Evolutionary conservation across 2,888 invertebrate genomes (phyloP).

Genomic region (Drepana falcataria): DNA sequence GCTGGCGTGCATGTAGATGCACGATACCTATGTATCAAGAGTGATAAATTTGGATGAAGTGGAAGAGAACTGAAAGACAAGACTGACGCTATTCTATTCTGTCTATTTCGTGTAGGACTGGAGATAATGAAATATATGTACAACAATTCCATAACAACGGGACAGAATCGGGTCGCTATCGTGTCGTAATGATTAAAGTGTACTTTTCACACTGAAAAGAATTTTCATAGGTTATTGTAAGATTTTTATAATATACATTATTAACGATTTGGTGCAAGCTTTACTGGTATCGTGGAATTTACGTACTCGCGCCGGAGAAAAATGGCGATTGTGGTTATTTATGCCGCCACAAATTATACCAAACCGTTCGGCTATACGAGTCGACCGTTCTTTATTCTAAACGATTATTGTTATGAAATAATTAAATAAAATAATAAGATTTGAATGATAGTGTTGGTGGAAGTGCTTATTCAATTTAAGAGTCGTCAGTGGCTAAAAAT

Average conservation of each 20-base stretch:
- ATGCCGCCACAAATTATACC: slow-evolving; percentile 13
- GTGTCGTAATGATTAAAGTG: slow-evolving; percentile 27
- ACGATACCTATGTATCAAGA: too few relatives aligned
- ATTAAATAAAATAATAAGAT: not conserved
- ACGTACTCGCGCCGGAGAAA: slow-evolving; percentile 26
- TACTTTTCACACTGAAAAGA: slow-evolving; percentile 22
- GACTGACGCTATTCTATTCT: too few relatives aligned
- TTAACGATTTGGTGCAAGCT: slow-evolving; percentile 32
- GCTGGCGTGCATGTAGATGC: too few relatives aligned
- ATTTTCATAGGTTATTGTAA: slow-evolving; percentile 40
- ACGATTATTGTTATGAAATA: not conserved
- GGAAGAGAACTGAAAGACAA: too few relatives aligned
- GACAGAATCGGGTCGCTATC: slow-evolving; percentile 14
- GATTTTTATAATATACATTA: slow-evolving; percentile 45
- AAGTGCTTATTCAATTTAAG: not conserved
- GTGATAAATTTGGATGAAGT: too few relatives aligned
- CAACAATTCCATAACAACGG: not conserved
- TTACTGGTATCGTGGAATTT: slow-evolving; percentile 34
- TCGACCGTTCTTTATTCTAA: slow-evolving; percentile 8
- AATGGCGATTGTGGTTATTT: slow-evolving; percentile 10
- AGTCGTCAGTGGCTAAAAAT: too few relatives aligned
- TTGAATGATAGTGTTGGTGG: not conserved
- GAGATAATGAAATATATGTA: not conserved
- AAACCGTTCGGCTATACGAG: slow-evolving; percentile 9
- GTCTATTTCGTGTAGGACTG: too few relatives aligned